A percentile compares a stretch with the other conserved stretches of the same genome.
Conservation (phyloP, 2,888 invertebrate genomes). For the Drosophila vallismaia region DNA sequence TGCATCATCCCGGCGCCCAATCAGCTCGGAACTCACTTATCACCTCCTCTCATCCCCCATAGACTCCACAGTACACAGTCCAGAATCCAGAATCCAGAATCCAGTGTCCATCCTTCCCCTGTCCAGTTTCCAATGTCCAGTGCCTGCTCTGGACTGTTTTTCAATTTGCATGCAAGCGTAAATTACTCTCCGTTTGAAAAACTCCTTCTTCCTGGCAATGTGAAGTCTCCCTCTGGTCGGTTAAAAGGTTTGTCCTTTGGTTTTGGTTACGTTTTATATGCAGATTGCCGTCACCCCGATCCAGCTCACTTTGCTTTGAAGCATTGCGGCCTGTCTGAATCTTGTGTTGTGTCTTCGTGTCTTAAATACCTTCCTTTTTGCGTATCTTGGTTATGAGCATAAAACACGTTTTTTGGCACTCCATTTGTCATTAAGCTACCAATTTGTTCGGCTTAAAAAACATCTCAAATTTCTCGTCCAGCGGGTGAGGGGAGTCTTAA, state of each 20-base stretch:
- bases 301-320: constrained; percentile 9
- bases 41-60: background rate
- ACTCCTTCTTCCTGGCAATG: constrained; percentile 6
- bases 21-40: constrained; percentile 40
- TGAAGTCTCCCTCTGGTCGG: constrained; percentile 21
- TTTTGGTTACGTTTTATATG: constrained; percentile 53
- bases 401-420: constrained; percentile 60
- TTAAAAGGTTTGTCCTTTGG: constrained; percentile 69
- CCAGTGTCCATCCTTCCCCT: constrained; percentile 2
- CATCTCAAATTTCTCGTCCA: constrained; percentile 47
- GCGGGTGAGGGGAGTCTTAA: too few species aligned
- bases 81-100: constrained; percentile 1
- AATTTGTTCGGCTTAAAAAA: constrained; percentile 54
- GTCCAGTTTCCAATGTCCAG: constrained; percentile 6
- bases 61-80: background rate
- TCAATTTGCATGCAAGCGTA: constrained; percentile 74
- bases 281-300: constrained; percentile 54
- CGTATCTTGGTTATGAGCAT: constrained; percentile 41
- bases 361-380: constrained; percentile 54
- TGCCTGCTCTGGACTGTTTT: constrained; percentile 64
- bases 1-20: constrained; percentile 69
- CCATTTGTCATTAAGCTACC: constrained; percentile 68
- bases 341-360: constrained; percentile 30
- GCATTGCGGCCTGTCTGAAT: constrained; percentile 19
- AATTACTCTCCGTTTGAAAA: constrained; percentile 49